Evolutionary conservation across 1,140 invertebrate species (phyloP).

Genomic region (Drosophila sp.): DNA sequence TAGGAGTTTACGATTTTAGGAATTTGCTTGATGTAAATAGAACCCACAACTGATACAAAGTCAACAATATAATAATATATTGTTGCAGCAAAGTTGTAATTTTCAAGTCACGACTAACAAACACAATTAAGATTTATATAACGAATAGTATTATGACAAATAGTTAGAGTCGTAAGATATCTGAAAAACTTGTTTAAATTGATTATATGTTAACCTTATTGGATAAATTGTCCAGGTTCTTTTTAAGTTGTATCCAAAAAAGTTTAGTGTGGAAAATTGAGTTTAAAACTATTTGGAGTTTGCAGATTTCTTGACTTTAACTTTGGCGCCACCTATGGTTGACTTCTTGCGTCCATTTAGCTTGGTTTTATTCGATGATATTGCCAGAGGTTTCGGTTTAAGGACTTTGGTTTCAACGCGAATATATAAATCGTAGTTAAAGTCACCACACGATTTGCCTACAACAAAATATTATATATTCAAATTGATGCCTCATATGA

Average conservation of each 20-base stretch:
- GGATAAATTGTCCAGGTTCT: background rate
- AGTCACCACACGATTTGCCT: slow-evolving; percentile 85
- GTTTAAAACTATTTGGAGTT: slow-evolving; percentile 32
- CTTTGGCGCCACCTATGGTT: slow-evolving; percentile 88
- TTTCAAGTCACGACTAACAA: slow-evolving; percentile 14
- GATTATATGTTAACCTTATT: background rate
- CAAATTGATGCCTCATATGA: no score
- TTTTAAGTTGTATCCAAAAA: background rate
- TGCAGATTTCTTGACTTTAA: slow-evolving; percentile 66
- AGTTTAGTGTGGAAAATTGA: slow-evolving; percentile 68
- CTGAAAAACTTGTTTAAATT: background rate
- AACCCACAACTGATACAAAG: background rate
- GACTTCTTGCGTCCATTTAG: slow-evolving; percentile 86
- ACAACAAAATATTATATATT: slow-evolving; percentile 5
- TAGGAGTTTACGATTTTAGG: no score
- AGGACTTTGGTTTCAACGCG: slow-evolving; percentile 78
- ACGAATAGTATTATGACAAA: slow-evolving; percentile 10
- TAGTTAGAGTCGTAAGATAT: background rate
- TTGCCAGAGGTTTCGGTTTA: slow-evolving; percentile 67
- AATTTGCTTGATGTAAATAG: background rate
- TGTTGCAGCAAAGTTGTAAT: background rate
- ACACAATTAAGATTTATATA: slow-evolving; percentile 21
- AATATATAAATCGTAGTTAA: slow-evolving; percentile 86
- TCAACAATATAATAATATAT: background rate
- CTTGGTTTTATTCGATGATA: slow-evolving; percentile 69